Evolutionary conservation across 2,113 vertebrate genomes (phyloP), one percentile per base, ranked within the genome.

Genomic region (Xyrauchen texanus): DNA sequence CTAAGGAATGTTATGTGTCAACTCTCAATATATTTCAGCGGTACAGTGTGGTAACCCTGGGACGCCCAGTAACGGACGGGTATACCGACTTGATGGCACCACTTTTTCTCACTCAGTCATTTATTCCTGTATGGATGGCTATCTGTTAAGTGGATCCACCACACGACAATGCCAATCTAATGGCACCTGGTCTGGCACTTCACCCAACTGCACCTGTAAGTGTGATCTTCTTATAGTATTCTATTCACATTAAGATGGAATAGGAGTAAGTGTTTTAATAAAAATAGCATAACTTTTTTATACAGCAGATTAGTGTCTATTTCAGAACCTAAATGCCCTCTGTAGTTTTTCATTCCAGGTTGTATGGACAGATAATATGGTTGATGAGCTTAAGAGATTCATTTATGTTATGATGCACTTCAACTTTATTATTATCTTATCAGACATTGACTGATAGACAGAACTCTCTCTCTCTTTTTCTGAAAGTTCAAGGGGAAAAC

Each of bases 131-230:
- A 88, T 95, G 91, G 98, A 99, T 0, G 98, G 98, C 10, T 99
- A 98, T 62, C 86, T 97, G 69, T 95, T 99, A 81, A 95, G 94
- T 63, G 98, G 98, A 47, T 92, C 97, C 81, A 95, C 95, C 84
- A 95, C 97, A 69, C 92, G 97, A 66, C 95, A 92, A 63, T 99
- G 98, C 80, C 97, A 95, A 82, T 95, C 95, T 82, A 99, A 99
- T n/a, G 95, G 94, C 79, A 98, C 98, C 0, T 99, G 98, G 98
- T 96, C 97, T 65, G 96, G 95, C 76, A 90, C 82, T 5, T 90
- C 96, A 68, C 98, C 98, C 80, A 98, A 99, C 88, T 99, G 98
- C 78, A 96, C 96, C 90, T 98, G 98, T 98, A 91, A 92, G 96
- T 86, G 11, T 15, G 10, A 34, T 34, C 3, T 34, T 34, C 21